Evolutionary conservation across 2,888 invertebrate species (phyloP), one percentile per base, ranked within the genome.

Genomic region (Eilema depressum): DNA sequence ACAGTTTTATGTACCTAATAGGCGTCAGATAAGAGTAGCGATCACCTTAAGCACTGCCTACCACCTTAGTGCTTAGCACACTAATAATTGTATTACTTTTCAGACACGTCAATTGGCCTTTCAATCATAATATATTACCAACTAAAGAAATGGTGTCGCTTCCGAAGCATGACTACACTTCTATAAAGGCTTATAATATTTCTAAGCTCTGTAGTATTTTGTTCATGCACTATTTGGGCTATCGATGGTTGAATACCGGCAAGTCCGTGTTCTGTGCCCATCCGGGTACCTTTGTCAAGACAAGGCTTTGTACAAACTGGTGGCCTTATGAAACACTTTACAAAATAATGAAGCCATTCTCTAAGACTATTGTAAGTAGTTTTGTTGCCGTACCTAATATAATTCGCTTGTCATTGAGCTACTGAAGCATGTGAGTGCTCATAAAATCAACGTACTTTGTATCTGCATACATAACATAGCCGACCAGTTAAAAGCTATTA

Each of bases 251-350:
- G 77, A 90, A 94, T 30, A 95, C 96, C n/a, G 96, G 96, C 4
- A 96, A 98, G 75, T 96, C 96, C 3, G 97, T 97, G n/a, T 98
- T 98, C 86, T 96, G 97, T 63, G 95, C 98, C 10, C 98, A 99
- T 91, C 99, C 99, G 0, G 99, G 99, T 17, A 98, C 99, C 84
- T 96, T 99, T 96, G 97, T 99, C 12, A 97, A 96, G 73, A 97
- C 98, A 0, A 94, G 96, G 67, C 73, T 99, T 56, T 95, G 97
- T 30, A 96, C 98, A 30, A 96, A 98, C 90, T 99, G 98, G 97
- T 99, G 98, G 98, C 87, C 97, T 5, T 98, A 97, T 85, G 96
- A 97, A 78, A 80, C 97, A 0, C 88, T 98, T 0, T 99, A 98
- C 88, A 96, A 96, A 8, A 61, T 98, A 0, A 98, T 97, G 79